A percentile compares a stretch with the other conserved stretches of the same genome.
phyloP scores from a whole-genome alignment of 2,113 vertebrate species.

The Lathamus discolor region DNA sequence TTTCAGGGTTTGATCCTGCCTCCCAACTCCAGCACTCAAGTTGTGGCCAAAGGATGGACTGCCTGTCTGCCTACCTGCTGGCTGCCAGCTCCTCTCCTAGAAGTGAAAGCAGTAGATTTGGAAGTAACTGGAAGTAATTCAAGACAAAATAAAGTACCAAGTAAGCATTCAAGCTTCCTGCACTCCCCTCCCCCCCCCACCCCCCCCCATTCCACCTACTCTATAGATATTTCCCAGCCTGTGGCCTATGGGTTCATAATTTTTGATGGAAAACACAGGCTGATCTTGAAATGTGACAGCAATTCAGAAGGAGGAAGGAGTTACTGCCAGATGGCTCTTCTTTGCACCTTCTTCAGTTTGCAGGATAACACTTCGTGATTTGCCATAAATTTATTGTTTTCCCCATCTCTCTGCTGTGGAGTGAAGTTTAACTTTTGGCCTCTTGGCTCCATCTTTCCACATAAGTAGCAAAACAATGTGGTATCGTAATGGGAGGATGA shows the following conservation, averaged over 20 bases:
- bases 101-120: neutral
- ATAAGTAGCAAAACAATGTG: neutral
- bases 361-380: neutral
- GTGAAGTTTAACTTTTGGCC: slow-evolving; percentile 4
- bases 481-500: neutral
- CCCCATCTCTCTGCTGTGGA: neutral
- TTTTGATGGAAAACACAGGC: slow-evolving; percentile 36
- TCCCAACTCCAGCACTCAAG: fast-evolving
- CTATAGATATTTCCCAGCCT: neutral
- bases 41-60: neutral
- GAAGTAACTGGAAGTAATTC: neutral
- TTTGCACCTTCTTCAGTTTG: slow-evolving; percentile 50
- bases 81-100: neutral
- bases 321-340: slow-evolving; percentile 51
- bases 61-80: neutral
- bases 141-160: neutral
- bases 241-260: slow-evolving; percentile 3
- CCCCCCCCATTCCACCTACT: neutral
- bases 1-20: neutral
- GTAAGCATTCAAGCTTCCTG: neutral
- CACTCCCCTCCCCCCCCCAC: no score
- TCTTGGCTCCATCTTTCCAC: neutral
- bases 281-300: slow-evolving; percentile 22
- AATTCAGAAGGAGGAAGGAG: slow-evolving; percentile 17
- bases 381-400: neutral